These are phyloP conservation scores for Chymomyza costata DNA, from an alignment of 1,140 invertebrate genomes.

Conservation along the genomic window DNA sequence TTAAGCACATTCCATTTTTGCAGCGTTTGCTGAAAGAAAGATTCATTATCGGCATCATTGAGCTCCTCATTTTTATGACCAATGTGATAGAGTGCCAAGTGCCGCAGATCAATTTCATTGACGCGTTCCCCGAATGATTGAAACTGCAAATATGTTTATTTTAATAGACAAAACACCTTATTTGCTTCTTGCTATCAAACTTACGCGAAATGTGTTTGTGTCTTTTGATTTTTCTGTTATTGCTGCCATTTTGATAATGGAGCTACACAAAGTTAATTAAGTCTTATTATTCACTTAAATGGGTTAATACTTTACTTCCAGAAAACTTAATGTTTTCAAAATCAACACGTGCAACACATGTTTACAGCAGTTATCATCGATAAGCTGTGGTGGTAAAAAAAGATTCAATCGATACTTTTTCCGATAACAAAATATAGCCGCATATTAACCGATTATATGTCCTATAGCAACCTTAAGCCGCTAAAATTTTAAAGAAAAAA, in stretches of 20 bases:
- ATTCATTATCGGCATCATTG: slow-evolving; percentile 79
- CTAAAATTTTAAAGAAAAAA: too few species aligned
- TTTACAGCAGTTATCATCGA: too few species aligned
- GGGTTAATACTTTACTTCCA: slow-evolving; percentile 8
- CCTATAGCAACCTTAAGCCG: too few species aligned
- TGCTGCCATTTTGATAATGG: slow-evolving; percentile 82
- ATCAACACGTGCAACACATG: slow-evolving; percentile 45
- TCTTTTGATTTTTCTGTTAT: slow-evolving; percentile 84
- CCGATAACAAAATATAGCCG: too few species aligned
- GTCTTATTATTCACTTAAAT: slow-evolving; percentile 7
- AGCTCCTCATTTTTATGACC: slow-evolving; percentile 82
- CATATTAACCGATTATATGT: too few species aligned
- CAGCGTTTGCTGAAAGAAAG: slow-evolving; percentile 87
- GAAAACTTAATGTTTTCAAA: slow-evolving; percentile 7
- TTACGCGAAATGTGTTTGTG: slow-evolving; percentile 88
- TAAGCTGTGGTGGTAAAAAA: too few species aligned
- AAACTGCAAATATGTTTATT: slow-evolving; percentile 81
- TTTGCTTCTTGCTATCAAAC: too few species aligned
- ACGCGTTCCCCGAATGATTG: slow-evolving; percentile 90
- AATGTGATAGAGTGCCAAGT: slow-evolving; percentile 80
- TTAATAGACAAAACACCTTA: too few species aligned
- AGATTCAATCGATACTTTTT: too few species aligned
- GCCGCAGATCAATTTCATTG: slow-evolving; percentile 87
- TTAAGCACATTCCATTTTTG: slow-evolving; percentile 92
- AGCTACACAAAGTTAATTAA: too few species aligned